These are phyloP conservation scores for Urocolius indicus DNA, from an alignment of 2,113 vertebrate genomes.

Conservation along the genomic window DNA sequence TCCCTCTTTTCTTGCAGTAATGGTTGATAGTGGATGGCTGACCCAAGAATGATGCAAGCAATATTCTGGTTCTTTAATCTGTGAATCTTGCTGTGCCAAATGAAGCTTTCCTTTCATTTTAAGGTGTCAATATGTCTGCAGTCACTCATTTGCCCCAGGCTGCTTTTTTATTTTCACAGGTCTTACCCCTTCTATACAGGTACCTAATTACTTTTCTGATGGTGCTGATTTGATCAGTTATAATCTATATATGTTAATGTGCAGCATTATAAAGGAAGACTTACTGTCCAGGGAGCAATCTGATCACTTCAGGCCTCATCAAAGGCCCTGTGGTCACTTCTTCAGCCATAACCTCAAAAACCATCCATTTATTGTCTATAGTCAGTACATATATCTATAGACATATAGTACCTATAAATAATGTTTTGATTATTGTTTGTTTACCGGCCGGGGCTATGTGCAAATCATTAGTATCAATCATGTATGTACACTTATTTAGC, in stretches of 20 bases:
- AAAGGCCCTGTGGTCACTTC: background rate
- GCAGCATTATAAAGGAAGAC: background rate
- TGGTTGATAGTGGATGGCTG: background rate
- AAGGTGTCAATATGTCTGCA: background rate
- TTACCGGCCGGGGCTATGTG: conserved; percentile 82
- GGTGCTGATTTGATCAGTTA: background rate
- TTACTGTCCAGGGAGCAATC: background rate
- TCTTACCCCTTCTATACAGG: background rate
- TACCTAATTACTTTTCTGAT: background rate
- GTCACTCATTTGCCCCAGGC: background rate
- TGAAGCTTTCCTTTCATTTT: background rate
- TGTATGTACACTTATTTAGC: conserved; percentile 79
- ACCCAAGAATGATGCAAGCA: background rate
- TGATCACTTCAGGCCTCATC: background rate
- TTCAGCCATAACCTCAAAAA: background rate
- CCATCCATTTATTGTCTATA: background rate
- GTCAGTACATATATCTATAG: background rate
- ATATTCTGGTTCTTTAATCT: background rate
- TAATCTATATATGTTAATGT: background rate
- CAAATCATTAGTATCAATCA: conserved; percentile 75
- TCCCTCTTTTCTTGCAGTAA: background rate
- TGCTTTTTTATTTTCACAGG: conserved; percentile 20
- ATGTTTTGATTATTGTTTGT: background rate
- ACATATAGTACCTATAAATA: background rate
- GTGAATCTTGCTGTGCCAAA: background rate